Evolutionary conservation across 1,140 invertebrate species (phyloP).

Genomic region (Rhizoglyphus robini): DNA sequence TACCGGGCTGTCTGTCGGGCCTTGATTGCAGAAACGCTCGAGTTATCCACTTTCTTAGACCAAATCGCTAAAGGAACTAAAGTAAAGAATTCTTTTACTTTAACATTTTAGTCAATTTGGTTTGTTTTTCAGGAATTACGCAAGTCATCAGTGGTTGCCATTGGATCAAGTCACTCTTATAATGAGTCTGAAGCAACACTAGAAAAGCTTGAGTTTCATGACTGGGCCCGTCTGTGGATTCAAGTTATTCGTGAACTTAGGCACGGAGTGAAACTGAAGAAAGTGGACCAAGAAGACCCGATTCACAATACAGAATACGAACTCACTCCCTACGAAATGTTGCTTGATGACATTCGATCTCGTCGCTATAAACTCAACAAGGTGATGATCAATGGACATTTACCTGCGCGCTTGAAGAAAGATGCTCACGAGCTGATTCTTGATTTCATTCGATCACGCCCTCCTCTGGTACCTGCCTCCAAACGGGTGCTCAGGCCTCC

Average conservation of each 20-base stretch:
- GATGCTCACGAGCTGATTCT: slow-evolving; percentile 87
- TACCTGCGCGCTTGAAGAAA: slow-evolving; percentile 68
- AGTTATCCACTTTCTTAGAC: slow-evolving; percentile 73
- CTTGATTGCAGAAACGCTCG: slow-evolving; percentile 71
- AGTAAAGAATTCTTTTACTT: slow-evolving; percentile 24
- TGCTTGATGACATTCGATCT: slow-evolving; percentile 87
- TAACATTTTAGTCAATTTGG: background rate
- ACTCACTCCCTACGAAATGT: slow-evolving; percentile 89
- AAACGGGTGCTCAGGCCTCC: slow-evolving; percentile 62
- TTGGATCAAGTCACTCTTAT: background rate
- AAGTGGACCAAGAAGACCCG: slow-evolving; percentile 44
- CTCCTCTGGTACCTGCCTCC: slow-evolving; percentile 80
- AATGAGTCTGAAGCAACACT: background rate
- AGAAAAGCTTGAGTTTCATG: slow-evolving; percentile 21
- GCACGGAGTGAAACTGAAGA: slow-evolving; percentile 78
- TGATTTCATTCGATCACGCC: slow-evolving; percentile 87
- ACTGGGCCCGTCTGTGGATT: slow-evolving; percentile 84
- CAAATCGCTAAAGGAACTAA: slow-evolving; percentile 48
- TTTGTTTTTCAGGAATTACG: slow-evolving; percentile 10
- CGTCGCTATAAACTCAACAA: slow-evolving; percentile 58
- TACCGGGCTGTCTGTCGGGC: slow-evolving; percentile 81
- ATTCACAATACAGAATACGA: slow-evolving; percentile 65
- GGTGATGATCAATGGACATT: slow-evolving; percentile 51
- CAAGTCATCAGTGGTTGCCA: background rate
- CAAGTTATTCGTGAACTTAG: slow-evolving; percentile 73